Conservation (phyloP, 1,140 invertebrate genomes). For the Colletes gigas region DNA sequence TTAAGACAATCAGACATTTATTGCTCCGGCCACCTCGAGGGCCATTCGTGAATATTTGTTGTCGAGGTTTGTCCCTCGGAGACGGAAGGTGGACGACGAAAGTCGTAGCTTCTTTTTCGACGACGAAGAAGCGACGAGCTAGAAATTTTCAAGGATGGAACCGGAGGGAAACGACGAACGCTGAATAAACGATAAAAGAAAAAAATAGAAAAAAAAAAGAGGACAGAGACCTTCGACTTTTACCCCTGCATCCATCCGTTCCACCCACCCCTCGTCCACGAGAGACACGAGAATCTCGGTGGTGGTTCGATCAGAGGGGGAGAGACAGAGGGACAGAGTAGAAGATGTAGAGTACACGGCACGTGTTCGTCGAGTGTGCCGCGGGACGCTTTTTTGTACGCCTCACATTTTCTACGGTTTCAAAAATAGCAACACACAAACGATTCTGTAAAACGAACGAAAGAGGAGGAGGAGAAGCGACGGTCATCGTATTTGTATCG, state of each 20-base stretch:
- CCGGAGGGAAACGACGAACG: neutral
- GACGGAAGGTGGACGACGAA: conserved; percentile 8
- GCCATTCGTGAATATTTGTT: conserved; percentile 60
- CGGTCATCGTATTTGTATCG: neutral
- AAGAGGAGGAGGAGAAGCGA: neutral
- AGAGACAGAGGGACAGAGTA: conserved; percentile 10
- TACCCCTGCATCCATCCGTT: conserved; percentile 30
- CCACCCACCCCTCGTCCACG: conserved; percentile 27
- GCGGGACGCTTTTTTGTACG: conserved; percentile 67
- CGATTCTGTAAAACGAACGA: neutral
- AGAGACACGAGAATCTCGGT: neutral
- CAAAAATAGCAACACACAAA: conserved; percentile 20
- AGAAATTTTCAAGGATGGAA: neutral
- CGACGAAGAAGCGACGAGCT: no score
- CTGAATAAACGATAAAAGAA: neutral
- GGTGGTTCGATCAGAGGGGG: neutral
- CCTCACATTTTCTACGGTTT: conserved; percentile 71
- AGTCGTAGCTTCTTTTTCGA: conserved; percentile 9
- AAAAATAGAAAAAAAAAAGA: neutral
- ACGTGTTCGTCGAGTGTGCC: conserved; percentile 48
- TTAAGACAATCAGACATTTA: conserved; percentile 81
- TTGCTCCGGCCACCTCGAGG: conserved; percentile 72
- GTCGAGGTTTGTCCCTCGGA: conserved; percentile 44
- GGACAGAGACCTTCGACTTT: conserved; percentile 21
- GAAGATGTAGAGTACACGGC: conserved; percentile 7